Evolutionary conservation across 1,140 invertebrate genomes (phyloP).

Genomic region (Anoplophora glabripennis): DNA sequence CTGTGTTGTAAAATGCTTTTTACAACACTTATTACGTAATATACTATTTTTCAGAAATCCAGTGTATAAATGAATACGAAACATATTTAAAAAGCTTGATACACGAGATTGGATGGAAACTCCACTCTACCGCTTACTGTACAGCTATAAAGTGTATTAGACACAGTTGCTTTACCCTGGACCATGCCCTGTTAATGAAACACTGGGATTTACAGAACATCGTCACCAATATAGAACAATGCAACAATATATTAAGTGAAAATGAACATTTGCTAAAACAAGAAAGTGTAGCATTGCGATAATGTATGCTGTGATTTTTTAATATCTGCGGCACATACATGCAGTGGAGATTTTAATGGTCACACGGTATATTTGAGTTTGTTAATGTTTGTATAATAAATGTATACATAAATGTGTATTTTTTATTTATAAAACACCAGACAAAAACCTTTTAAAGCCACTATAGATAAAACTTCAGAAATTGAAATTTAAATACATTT

Average conservation of each 20-base stretch:
- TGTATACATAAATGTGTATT: no score
- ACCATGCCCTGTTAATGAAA: constrained; percentile 75
- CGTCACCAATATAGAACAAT: constrained; percentile 66
- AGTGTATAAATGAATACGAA: constrained; percentile 79
- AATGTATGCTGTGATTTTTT: not conserved
- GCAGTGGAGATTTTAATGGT: no score
- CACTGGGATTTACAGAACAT: constrained; percentile 78
- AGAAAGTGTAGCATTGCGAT: constrained; percentile 11
- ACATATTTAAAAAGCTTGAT: constrained; percentile 71
- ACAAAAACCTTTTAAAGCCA: no score
- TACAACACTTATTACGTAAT: no score
- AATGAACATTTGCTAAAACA: constrained; percentile 52
- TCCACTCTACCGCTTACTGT: constrained; percentile 78
- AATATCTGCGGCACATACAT: no score
- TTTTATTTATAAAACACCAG: no score
- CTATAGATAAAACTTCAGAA: no score
- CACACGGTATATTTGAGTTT: no score
- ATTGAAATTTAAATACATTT: no score
- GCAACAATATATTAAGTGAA: constrained; percentile 53
- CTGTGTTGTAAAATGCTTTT: constrained; percentile 14
- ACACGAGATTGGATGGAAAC: constrained; percentile 73
- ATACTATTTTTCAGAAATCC: constrained; percentile 79
- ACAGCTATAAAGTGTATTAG: constrained; percentile 75
- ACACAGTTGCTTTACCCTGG: constrained; percentile 76
- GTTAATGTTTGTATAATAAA: no score